Evolutionary conservation across 2,113 vertebrate genomes (phyloP), one percentile per base, ranked within the genome.

Genomic region (Okapia johnstoni): DNA sequence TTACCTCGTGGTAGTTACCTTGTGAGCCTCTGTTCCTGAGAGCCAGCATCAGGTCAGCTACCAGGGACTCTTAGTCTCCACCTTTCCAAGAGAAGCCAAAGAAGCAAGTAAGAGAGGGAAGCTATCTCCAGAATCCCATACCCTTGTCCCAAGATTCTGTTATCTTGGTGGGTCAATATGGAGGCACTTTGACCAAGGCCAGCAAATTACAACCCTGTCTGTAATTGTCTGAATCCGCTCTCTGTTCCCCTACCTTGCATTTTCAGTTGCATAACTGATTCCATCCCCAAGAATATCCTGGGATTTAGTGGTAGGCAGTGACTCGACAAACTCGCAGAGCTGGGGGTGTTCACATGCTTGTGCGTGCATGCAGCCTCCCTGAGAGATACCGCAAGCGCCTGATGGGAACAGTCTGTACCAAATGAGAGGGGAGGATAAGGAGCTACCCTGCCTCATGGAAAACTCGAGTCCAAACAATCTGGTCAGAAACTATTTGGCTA

Each of bases 371-470:
- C 36, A 86, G 46, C 83, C 85, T 95, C 86, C 77, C 83, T 86
- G 73, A 76, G 88, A 97, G 94, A 93, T 73, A 63, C 86, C 86
- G 54, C 95, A 94, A 58, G 85, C 0, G 46, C 81, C 83, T 94
- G 85, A 94, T 81, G 94, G 94, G 88, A 94, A 96, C 95, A 97
- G 26, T 86, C 85, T 92, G 94, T 84, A 85, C 96, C 50, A 80
- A 86, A 73, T 73, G 81, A 91, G 63, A 95, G 86, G 17, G 55
- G 50, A 95, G 93, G 90, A 83, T 61, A 86, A 91, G 84, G 70
- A 87, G 55, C 52, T 77, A 14, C 77, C 92, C 66, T 91, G 76
- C 88, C 93, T 85, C 91, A 84, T 96, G 93, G 88, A 93, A 95
- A 94, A 95, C 83, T 76, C 61, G 66, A 97, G 63, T 95, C 96